Evolutionary conservation across 2,113 vertebrate genomes (phyloP), one percentile per base, ranked within the genome.

Genomic region (Corapipo altera): DNA sequence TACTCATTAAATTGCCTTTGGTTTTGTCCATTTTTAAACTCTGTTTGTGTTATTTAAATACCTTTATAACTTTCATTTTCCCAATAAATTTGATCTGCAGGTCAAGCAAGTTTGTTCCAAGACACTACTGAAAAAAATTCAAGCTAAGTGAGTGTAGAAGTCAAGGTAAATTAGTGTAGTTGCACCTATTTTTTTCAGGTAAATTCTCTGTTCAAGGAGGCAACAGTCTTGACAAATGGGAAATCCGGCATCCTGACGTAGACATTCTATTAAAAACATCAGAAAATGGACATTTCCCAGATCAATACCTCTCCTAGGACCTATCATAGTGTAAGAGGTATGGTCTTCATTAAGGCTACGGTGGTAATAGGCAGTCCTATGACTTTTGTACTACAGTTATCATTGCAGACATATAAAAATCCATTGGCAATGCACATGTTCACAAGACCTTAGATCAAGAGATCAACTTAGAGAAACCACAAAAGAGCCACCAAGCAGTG

Each of bases 281-380:
- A 73, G 75, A 88, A 91, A 88, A 88, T 11, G 44, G 65, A 71
- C 43, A 32, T 90, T 91, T 13, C 10, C 20, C 30, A 74, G 61
- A 91, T 90, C 90, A 82, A 83, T 90, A 74, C 9, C 27, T 90
- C 88, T 91, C 75, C n/a, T 59, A 91, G 75, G 71, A 83, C 43
- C 54, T 44, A 87, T 75, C 65, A 65, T 23, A 33, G 43, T 16
- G 24, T 41, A n/a, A 93, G 72, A 80, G 12, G 28, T 79, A 94
- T 54, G 54, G 44, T 85, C 46, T 76, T 90, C 37, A 32, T 83
- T 94, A 88, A 71, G 39, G 22, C 24, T 59, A 59, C 73, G 79
- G 86, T 74, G 67, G 48, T 44, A 93, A 93, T 58, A 52, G 0
- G 0, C 52, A 69, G 44, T 95, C 35, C 90, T 86, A 71, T 90